Base-by-base conservation (phyloP, 2,888 invertebrate genomes). In the Tortrix viridana region DNA sequence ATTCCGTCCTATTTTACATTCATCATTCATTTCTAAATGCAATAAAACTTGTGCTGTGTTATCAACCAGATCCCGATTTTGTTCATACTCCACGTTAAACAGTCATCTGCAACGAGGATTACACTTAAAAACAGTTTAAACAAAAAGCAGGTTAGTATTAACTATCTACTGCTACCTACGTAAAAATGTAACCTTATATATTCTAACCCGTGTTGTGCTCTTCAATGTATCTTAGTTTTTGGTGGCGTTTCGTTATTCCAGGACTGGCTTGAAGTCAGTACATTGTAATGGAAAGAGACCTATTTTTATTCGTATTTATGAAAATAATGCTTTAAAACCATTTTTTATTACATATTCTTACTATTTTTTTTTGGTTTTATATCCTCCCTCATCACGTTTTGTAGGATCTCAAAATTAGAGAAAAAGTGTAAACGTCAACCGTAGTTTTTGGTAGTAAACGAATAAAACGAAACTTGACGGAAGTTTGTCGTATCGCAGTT, bases 1-100 rank as follows among this genome's bases (percentile, higher is more conserved):
- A 74, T 79, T 80, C 73, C 76, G 79, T 65, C 69, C 77, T 32
- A 70, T 71, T 69, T 72, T 82, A 50, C 74, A 75, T 62, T 77
- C 75, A 68, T 65, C 72, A 60, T 58, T 66, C 55, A 67, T 66
- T 67, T 64, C 62, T 67, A 74, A 55, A 57, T 71, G 66, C 65
- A 67, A 64, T 63, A 76, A 68, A 72, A 67, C 71, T 60, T 72
- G 75, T 75, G 75, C 74, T 44, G 19, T 65, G 7, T 38, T 57
- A 20, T 50, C 62, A 41, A 23, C 44, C 3, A 52, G 37, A 52
- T 16, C 38, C 16, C 22, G 16, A 38, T 26, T 46, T 16, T 19
- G 38, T 37, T 38, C 43, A 20, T 46, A 52, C 20, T 44, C 43
- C 12, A 41, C 46, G 16, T 52, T 37, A 6, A 46, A 52, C 14